A percentile compares a stretch with the other conserved stretches of the same genome.
phyloP scores from a whole-genome alignment of 2,797 vertebrate genomes.

The Xiphophorus birchmanni region DNA sequence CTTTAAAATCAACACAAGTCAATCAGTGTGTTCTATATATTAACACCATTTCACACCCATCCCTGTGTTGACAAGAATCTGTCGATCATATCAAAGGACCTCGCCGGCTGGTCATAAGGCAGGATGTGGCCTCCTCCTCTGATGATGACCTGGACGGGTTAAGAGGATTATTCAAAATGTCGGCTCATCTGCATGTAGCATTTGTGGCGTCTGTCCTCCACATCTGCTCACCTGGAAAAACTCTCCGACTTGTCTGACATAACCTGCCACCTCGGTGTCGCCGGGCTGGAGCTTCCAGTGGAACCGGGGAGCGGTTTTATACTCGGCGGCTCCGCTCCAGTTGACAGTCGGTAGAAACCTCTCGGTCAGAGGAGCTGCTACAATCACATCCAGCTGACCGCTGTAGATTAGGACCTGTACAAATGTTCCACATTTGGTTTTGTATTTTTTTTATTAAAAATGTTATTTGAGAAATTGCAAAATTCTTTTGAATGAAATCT shows the following conservation, averaged over 20 bases:
- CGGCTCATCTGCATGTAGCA: neutral
- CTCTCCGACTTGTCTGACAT: conserved; percentile 82
- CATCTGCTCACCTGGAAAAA: conserved; percentile 85
- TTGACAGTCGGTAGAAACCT: conserved; percentile 83
- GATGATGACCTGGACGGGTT: conserved; percentile 79
- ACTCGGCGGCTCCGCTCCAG: conserved; percentile 82
- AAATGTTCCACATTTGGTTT: neutral
- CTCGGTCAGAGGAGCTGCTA: conserved; percentile 86
- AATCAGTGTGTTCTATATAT: conserved; percentile 1
- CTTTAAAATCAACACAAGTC: conserved; percentile 32
- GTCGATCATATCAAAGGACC: conserved; percentile 88
- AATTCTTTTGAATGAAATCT: neutral
- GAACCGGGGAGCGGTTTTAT: conserved; percentile 73
- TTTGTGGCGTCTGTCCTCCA: accelerated
- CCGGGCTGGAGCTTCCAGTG: conserved; percentile 86
- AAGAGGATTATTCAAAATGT: neutral
- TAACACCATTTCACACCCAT: conserved; percentile 52
- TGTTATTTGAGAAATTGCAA: neutral
- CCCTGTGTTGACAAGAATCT: conserved; percentile 83
- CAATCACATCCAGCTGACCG: conserved; percentile 88
- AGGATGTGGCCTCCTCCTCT: conserved; percentile 88
- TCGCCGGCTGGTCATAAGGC: conserved; percentile 85
- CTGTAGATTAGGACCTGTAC: conserved; percentile 87
- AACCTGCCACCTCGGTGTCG: conserved; percentile 88
- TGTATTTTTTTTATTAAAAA: neutral